Conservation (phyloP, 35 echinoderm and acorn worm species). For the Nesometra sesokonis region DNA sequence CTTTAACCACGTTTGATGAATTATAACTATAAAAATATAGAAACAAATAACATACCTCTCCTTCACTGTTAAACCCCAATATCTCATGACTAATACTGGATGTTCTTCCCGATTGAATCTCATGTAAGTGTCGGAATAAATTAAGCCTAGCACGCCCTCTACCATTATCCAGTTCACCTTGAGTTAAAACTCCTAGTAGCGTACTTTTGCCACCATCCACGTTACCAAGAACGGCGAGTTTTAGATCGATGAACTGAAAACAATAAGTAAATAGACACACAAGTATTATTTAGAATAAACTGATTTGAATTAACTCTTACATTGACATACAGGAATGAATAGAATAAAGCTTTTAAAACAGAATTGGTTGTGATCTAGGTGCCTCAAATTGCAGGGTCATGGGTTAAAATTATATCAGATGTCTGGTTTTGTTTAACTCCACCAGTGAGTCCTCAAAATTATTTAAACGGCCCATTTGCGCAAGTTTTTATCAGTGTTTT, state of each 20-base stretch:
- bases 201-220: constrained; percentile 94
- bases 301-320: no score
- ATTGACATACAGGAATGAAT: no score
- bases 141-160: constrained; percentile 85
- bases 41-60: constrained; percentile 47
- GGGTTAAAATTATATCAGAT: no score
- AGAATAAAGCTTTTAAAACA: no score
- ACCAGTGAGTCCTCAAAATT: no score
- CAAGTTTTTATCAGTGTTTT: no score
- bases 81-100: constrained; percentile 98
- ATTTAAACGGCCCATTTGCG: no score
- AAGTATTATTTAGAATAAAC: background rate
- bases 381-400: no score
- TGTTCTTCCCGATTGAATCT: constrained; percentile 89
- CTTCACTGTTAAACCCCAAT: constrained; percentile 79
- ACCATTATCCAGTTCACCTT: constrained; percentile 92
- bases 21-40: background rate
- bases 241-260: constrained; percentile 77
- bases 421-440: no score
- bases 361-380: no score
- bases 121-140: constrained; percentile 91
- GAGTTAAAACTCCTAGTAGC: constrained; percentile 75
- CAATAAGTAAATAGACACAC: background rate
- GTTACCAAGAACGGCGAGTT: constrained; percentile 88
- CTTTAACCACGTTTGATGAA: no score